Evolutionary conservation across 2,797 vertebrate genomes (phyloP).

Genomic region (Scomberomorus guttatus): DNA sequence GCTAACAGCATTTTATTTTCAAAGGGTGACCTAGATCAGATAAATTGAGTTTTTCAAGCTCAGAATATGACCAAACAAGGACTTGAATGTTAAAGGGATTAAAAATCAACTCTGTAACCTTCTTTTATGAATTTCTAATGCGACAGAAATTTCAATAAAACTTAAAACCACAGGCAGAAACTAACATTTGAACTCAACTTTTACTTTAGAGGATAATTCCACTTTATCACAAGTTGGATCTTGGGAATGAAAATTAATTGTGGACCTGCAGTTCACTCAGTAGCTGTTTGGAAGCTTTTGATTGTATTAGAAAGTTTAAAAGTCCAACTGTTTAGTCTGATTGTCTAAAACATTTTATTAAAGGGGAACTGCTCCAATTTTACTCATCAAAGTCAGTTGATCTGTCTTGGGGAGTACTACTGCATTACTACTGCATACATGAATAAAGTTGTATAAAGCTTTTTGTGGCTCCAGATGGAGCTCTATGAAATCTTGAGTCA

Average conservation of each 20-base stretch:
- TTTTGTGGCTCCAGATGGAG: too few relatives aligned
- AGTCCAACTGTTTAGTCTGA: background rate
- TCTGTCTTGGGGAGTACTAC: background rate
- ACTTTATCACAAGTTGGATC: background rate
- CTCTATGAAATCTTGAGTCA: too few relatives aligned
- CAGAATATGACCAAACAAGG: conserved; percentile 16
- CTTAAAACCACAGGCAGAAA: background rate
- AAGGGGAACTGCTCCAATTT: background rate
- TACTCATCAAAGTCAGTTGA: background rate
- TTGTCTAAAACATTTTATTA: background rate
- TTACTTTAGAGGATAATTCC: background rate
- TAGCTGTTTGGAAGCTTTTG: background rate
- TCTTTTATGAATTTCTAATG: conserved; percentile 15
- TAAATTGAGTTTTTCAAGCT: conserved; percentile 24
- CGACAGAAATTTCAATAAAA: conserved; percentile 11
- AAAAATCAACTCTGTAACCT: conserved; percentile 14
- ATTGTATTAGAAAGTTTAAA: background rate
- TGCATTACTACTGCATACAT: too few relatives aligned
- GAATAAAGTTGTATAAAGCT: too few relatives aligned
- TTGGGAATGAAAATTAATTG: background rate
- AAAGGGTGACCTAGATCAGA: conserved; percentile 53
- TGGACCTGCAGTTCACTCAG: background rate
- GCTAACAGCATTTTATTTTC: conserved; percentile 38
- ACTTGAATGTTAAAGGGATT: conserved; percentile 20
- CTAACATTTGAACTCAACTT: conserved; percentile 9